A percentile compares a stretch with the other conserved stretches of the same genome.
phyloP scores from a whole-genome alignment of 1,140 invertebrate genomes.

The Tribolium madens region DNA sequence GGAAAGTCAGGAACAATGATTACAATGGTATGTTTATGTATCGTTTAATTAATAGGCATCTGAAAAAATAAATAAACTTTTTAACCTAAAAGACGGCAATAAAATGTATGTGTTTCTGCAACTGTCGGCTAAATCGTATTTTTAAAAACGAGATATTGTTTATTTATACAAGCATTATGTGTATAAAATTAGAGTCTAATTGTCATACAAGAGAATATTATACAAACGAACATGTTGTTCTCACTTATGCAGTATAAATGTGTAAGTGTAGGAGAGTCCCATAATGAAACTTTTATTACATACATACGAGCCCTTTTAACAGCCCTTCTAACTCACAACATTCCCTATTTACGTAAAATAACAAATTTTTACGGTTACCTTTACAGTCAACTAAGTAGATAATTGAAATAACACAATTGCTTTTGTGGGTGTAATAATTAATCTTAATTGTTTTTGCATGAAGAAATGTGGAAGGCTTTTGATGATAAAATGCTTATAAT shows the following conservation, averaged over 20 bases:
- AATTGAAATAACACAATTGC: conserved; percentile 16
- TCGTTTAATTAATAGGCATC: conserved; percentile 28
- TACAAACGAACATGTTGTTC: conserved; percentile 13
- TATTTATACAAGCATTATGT: conserved; percentile 3
- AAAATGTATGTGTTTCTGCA: conserved; percentile 1
- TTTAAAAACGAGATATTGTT: neutral
- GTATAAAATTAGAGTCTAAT: conserved; percentile 21
- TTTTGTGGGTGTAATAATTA: conserved; percentile 6
- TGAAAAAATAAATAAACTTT: conserved; percentile 21
- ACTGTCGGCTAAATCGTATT: too few relatives aligned
- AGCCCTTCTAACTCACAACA: conserved; percentile 2
- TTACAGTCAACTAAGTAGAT: neutral
- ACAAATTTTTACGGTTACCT: conserved; percentile 17
- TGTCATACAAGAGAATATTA: too few relatives aligned
- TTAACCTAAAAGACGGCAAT: conserved; percentile 3
- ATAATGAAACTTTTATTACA: conserved; percentile 35
- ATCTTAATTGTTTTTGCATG: conserved; percentile 20
- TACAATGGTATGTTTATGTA: conserved; percentile 17
- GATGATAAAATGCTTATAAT: conserved; percentile 6
- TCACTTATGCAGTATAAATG: too few relatives aligned
- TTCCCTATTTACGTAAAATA: neutral
- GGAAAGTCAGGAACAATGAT: conserved; percentile 34
- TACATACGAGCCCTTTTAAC: conserved; percentile 6
- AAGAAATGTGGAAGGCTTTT: neutral
- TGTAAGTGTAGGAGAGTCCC: conserved; percentile 1